Percentiles rank a stretch among this genome's conserved stretches.
Conservation (phyloP, 2,113 vertebrate genomes). For the Trichechus manatus region DNA sequence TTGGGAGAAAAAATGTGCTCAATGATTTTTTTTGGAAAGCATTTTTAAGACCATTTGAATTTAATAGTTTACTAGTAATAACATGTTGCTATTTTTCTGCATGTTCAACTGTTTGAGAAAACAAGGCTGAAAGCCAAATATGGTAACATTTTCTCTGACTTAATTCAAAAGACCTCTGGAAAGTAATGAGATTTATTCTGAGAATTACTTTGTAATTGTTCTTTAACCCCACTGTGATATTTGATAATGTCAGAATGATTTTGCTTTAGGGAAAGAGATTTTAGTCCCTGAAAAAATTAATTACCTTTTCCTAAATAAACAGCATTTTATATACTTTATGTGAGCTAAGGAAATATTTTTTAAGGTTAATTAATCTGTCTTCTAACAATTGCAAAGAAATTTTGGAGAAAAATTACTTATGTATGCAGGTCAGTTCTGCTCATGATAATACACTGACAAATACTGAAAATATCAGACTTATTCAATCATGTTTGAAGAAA, state of each 20-base stretch:
- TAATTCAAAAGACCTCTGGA: slow-evolving; percentile 85
- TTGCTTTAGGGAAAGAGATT: slow-evolving; percentile 88
- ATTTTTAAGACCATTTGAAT: not conserved
- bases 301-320: slow-evolving; percentile 85
- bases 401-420: slow-evolving; percentile 63
- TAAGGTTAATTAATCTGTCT: slow-evolving; percentile 88
- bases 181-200: slow-evolving; percentile 89
- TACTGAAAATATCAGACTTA: slow-evolving; percentile 20
- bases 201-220: slow-evolving; percentile 90
- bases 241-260: slow-evolving; percentile 90
- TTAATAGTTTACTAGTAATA: not conserved
- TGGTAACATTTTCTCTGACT: slow-evolving; percentile 81
- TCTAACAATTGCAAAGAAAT: slow-evolving; percentile 75
- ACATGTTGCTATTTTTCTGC: slow-evolving; percentile 58
- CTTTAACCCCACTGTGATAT: slow-evolving; percentile 89
- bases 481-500: slow-evolving; percentile 19
- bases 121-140: slow-evolving; percentile 81
- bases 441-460: slow-evolving; percentile 16
- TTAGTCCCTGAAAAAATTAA: slow-evolving; percentile 87
- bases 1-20: not conserved
- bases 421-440: slow-evolving; percentile 50
- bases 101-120: slow-evolving; percentile 76
- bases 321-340: slow-evolving; percentile 59
- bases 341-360: slow-evolving; percentile 78
- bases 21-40: not conserved